Percentiles rank a stretch among this genome's conserved stretches.
Conservation (phyloP, 2,113 vertebrate species). For the Phrynosoma blainvillii region DNA sequence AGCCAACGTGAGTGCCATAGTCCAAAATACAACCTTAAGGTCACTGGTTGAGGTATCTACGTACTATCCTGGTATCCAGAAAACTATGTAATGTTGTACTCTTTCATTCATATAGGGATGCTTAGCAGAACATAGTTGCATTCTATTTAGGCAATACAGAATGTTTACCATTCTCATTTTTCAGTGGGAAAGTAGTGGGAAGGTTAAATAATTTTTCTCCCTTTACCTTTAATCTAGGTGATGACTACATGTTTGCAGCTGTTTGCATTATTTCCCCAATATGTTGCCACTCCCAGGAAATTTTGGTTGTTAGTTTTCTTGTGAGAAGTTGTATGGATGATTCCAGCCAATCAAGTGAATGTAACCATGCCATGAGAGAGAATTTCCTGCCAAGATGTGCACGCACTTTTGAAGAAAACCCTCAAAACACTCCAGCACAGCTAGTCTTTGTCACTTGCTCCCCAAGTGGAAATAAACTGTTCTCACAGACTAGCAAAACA, state of each 20-base stretch:
- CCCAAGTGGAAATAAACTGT: too few relatives aligned
- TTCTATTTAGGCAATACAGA: not conserved
- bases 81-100: not conserved
- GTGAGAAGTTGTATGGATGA: not conserved
- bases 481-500: too few relatives aligned
- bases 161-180: not conserved
- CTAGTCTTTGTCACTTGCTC: too few relatives aligned
- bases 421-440: too few relatives aligned
- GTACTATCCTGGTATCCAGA: not conserved
- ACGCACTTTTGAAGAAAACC: too few relatives aligned
- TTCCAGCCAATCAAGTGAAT: not conserved
- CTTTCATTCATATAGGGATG: not conserved
- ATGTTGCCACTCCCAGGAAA: not conserved
- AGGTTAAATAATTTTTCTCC: not conserved
- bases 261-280: not conserved
- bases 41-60: not conserved
- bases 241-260: not conserved
- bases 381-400: not conserved
- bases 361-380: not conserved
- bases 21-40: constrained; percentile 9
- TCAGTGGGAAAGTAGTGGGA: not conserved
- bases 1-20: not conserved
- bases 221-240: not conserved
- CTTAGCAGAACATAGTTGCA: not conserved
- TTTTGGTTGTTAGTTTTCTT: not conserved